These are phyloP conservation scores for Sebastes flavidus DNA, from an alignment of 2,797 vertebrate genomes.

Conservation along the genomic window DNA sequence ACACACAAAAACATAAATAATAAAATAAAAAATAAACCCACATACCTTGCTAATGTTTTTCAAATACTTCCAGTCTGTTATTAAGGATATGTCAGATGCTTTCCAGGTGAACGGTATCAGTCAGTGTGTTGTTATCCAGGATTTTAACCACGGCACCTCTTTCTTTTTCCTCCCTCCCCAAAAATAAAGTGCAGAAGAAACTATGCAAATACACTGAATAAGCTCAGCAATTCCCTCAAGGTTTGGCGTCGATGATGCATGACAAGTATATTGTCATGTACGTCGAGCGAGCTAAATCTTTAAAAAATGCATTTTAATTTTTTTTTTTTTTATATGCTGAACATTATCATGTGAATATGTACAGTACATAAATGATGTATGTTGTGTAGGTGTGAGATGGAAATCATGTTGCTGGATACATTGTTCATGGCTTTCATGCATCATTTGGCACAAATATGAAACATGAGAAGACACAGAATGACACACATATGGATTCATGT, in stretches of 20 bases:
- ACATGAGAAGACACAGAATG: neutral
- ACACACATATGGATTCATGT: neutral
- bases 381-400: neutral
- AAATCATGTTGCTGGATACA: neutral
- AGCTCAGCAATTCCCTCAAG: slow-evolving; percentile 5
- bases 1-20: too few relatives aligned
- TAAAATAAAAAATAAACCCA: too few relatives aligned
- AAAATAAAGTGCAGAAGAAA: neutral
- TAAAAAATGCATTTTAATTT: neutral
- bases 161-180: neutral
- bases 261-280: slow-evolving; percentile 31
- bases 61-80: too few relatives aligned
- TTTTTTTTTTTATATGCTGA: neutral
- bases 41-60: too few relatives aligned
- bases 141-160: too few relatives aligned
- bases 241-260: slow-evolving; percentile 29
- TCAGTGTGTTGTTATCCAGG: too few relatives aligned
- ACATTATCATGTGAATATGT: neutral
- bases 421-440: neutral
- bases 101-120: rapidly evolving
- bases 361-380: neutral
- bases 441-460: neutral
- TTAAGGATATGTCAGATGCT: too few relatives aligned
- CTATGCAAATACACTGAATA: neutral
- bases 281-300: neutral